Evolutionary conservation across 2,888 invertebrate genomes (phyloP), one percentile per base, ranked within the genome.

Genomic region (Coenonympha glycerion): DNA sequence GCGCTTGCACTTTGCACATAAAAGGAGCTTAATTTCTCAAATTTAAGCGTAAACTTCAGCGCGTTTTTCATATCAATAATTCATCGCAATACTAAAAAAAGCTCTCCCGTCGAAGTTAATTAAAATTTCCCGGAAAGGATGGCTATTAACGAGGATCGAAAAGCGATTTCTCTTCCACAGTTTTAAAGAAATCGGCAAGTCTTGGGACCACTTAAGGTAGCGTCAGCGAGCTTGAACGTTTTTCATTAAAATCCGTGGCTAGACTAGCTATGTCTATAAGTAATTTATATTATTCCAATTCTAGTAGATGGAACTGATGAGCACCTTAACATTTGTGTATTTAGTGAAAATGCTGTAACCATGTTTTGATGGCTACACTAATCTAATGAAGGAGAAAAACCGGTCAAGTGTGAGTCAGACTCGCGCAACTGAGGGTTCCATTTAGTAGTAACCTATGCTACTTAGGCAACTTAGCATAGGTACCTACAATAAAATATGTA

Each of bases 101-200:
- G 67, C 71, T 66, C 69, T 73, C 61, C 60, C 63, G 63, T 68
- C 62, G 53, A 56, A 78, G 80, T 82, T 83, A 84, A 86, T 86
- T 86, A 84, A 85, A 85, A 84, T 71, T 79, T 83, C 75, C 74
- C 79, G 71, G 71, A 71, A 75, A 72, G 72, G 71, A 66, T 67
- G 69, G 66, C 76, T 79, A 80, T 85, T 83, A 83, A 75, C 68
- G 66, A 68, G 79, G 77, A 84, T 85, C 84, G 85, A 85, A 84
- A 84, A 83, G 81, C 83, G 80, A 83, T 85, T 86, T 82, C 76
- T 73, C 75, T 73, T 65, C 71, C 70, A 76, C 71, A 66, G 73
- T 77, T 82, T 80, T 76, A 81, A 83, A 80, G 76, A 75, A 79
- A 82, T 79, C 74, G 77, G 70, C 71, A 68, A 68, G 66, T 67